phyloP scores from a whole-genome alignment of 1,140 invertebrate species.

The Apis cerana region DNA sequence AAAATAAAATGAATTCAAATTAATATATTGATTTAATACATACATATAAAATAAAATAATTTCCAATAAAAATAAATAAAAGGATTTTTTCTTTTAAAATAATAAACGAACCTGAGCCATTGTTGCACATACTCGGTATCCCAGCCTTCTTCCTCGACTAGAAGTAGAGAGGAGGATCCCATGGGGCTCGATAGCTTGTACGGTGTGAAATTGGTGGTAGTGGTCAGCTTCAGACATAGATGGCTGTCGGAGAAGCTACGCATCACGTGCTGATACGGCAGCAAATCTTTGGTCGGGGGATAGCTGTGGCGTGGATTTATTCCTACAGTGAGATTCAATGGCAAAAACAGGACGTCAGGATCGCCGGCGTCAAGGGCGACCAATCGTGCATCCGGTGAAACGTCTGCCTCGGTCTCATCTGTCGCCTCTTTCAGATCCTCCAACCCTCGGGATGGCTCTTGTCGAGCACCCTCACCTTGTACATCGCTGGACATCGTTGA shows the following conservation, averaged over 20 bases:
- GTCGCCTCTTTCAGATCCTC: constrained; percentile 88
- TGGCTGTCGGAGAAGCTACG: constrained; percentile 88
- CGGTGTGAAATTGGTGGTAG: constrained; percentile 77
- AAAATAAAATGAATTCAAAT: not conserved
- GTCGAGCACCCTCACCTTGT: constrained; percentile 85
- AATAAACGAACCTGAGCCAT: constrained; percentile 82
- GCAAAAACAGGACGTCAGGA: constrained; percentile 86
- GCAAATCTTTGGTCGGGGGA: constrained; percentile 84
- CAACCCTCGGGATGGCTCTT: constrained; percentile 83
- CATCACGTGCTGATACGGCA: constrained; percentile 88
- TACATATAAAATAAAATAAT: not conserved
- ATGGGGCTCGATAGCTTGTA: constrained; percentile 70
- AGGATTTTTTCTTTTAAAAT: not conserved
- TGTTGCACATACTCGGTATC: constrained; percentile 89
- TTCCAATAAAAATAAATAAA: not conserved
- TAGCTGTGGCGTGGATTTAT: constrained; percentile 87
- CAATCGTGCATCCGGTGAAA: constrained; percentile 79
- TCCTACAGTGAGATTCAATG: constrained; percentile 85
- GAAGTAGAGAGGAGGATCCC: constrained; percentile 70
- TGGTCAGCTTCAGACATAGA: constrained; percentile 85
- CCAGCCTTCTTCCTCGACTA: constrained; percentile 84
- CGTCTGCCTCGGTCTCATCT: constrained; percentile 85
- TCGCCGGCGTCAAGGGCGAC: constrained; percentile 82
- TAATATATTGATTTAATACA: not conserved
- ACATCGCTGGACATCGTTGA: constrained; percentile 95